A percentile compares a stretch with the other conserved stretches of the same genome.
These are phyloP conservation scores for Leucoraja ocellata DNA, from an alignment of 2,797 vertebrate species.

Conservation along the genomic window DNA sequence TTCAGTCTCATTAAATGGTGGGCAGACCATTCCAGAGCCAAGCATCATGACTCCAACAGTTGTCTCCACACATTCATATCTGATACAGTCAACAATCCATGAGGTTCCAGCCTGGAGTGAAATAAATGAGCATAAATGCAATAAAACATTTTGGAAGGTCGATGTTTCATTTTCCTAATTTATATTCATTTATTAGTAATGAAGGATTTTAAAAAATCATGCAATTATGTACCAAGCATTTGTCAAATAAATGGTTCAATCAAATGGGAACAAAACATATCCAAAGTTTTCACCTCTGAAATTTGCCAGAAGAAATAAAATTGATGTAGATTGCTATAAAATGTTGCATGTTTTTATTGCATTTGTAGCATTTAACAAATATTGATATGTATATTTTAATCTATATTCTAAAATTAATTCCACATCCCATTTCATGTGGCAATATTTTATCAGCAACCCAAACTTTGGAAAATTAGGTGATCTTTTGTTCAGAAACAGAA, in stretches of 20 bases:
- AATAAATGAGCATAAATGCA: slow-evolving; percentile 40
- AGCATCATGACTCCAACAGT: slow-evolving; percentile 70
- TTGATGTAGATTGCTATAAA: too few relatives aligned
- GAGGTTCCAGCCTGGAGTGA: slow-evolving; percentile 71
- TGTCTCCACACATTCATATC: slow-evolving; percentile 81
- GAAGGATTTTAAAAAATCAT: not conserved
- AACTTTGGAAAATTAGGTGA: not conserved
- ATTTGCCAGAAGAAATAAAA: not conserved
- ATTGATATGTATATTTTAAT: not conserved
- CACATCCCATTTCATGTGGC: not conserved
- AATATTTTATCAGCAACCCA: not conserved
- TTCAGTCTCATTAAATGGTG: slow-evolving; percentile 89
- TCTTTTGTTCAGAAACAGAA: not conserved
- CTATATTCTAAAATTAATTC: not conserved
- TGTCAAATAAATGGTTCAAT: too few relatives aligned
- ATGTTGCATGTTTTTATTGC: not conserved
- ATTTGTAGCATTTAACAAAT: not conserved
- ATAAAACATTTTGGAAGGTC: not conserved
- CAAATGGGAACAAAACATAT: not conserved
- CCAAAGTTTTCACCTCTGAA: not conserved
- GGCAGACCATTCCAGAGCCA: slow-evolving; percentile 80
- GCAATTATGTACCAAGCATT: not conserved
- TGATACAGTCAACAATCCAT: slow-evolving; percentile 90
- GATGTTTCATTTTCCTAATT: not conserved
- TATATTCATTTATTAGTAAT: not conserved